Evolutionary conservation across 2,797 vertebrate genomes (phyloP).

Genomic region (Orientallactaga sibirica): DNA sequence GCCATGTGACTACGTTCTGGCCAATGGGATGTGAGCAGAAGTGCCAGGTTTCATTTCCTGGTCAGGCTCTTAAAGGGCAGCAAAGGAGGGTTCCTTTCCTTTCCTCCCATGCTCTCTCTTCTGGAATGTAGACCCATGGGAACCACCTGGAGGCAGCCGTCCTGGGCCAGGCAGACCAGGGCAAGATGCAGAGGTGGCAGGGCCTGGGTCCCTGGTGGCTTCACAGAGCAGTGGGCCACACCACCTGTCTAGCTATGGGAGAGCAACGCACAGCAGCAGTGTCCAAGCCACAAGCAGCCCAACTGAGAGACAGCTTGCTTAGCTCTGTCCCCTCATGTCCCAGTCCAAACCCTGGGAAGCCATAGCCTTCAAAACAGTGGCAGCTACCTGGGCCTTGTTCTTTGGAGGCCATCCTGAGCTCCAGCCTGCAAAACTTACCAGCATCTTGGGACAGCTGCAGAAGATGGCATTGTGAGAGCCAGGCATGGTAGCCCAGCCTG

Average conservation of each 20-base stretch:
- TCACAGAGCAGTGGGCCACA: background rate
- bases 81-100: too few relatives aligned
- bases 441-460: background rate
- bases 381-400: background rate
- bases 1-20: background rate
- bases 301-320: background rate
- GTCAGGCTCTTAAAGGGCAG: background rate
- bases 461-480: background rate
- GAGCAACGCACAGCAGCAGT: background rate
- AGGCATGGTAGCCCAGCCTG: too few relatives aligned
- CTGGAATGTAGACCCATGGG: background rate
- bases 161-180: background rate
- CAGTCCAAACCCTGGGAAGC: background rate
- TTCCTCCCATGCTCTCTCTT: background rate
- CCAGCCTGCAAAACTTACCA: background rate
- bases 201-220: background rate
- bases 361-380: background rate
- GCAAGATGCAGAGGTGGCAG: too few relatives aligned
- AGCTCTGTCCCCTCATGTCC: background rate
- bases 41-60: background rate
- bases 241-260: background rate
- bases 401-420: too few relatives aligned
- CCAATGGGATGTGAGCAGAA: background rate
- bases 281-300: background rate
- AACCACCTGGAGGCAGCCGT: background rate